These are phyloP conservation scores for Drosophila algonquin DNA, from an alignment of 2,888 invertebrate genomes.

Conservation along the genomic window DNA sequence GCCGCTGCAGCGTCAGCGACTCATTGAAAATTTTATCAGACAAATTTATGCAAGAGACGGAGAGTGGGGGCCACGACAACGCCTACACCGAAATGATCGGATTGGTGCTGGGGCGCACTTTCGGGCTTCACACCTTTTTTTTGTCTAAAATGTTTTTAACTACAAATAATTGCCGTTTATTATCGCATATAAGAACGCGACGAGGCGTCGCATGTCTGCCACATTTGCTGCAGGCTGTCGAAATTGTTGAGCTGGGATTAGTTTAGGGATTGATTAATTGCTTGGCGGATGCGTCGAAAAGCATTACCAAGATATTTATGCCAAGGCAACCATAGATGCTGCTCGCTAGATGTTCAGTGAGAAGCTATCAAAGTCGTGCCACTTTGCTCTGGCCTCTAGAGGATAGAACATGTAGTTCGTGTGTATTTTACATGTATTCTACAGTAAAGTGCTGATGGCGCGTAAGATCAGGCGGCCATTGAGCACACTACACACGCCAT, in stretches of 20 bases:
- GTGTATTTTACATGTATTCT: neutral
- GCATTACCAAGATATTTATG: conserved; percentile 26
- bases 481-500: rapidly evolving
- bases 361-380: too few relatives aligned
- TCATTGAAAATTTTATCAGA: conserved; percentile 63
- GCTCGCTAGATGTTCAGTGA: too few relatives aligned
- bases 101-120: conserved; percentile 23
- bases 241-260: conserved; percentile 43
- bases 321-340: conserved; percentile 11
- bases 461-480: neutral
- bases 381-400: too few relatives aligned
- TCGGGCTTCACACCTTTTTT: conserved; percentile 67
- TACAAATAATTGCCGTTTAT: conserved; percentile 46
- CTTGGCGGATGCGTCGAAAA: conserved; percentile 28
- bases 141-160: conserved; percentile 38
- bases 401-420: neutral
- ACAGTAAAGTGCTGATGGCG: conserved; percentile 1
- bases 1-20: conserved; percentile 16
- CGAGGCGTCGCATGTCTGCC: conserved; percentile 40
- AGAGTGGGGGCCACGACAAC: conserved; percentile 40
- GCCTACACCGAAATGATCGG: conserved; percentile 45
- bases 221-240: conserved; percentile 40
- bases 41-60: conserved; percentile 61
- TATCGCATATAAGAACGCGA: conserved; percentile 47
- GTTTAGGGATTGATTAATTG: conserved; percentile 61